Conservation (phyloP, 2,113 vertebrate species). For the Trachemys scripta region DNA sequence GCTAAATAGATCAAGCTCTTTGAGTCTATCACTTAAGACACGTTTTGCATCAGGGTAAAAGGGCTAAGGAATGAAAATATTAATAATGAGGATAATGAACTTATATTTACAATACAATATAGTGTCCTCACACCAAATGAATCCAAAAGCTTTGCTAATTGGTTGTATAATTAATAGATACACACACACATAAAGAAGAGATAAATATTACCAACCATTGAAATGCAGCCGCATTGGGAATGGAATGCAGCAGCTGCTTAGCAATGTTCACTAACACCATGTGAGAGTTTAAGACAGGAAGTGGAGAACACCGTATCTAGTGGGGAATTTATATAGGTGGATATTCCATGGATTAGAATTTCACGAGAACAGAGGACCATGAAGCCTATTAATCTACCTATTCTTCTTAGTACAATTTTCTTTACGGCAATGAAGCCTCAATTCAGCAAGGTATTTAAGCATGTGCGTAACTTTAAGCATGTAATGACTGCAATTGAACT, state of each 20-base stretch:
- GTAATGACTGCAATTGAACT: not conserved
- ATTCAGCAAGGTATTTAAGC: not conserved
- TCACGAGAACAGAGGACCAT: fast-evolving
- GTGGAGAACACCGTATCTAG: not conserved
- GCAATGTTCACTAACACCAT: not conserved
- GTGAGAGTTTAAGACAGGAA: not conserved
- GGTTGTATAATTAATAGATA: not conserved
- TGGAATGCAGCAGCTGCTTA: not conserved
- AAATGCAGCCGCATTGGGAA: not conserved
- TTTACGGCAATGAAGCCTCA: not conserved
- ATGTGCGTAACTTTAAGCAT: not conserved
- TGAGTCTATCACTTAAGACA: not conserved
- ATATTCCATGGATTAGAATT: not conserved
- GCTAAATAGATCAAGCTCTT: not conserved
- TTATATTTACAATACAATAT: not conserved
- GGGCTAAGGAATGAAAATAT: not conserved
- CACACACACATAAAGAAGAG: not conserved
- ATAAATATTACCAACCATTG: not conserved
- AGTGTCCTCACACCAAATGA: fast-evolving
- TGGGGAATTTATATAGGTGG: not conserved
- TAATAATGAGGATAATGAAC: not conserved
- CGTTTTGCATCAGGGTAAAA: not conserved
- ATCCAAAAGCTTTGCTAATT: not conserved
- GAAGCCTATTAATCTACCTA: not conserved
- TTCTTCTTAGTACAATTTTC: not conserved